Percentiles rank a stretch among this genome's conserved stretches.
These are phyloP conservation scores for Eretmochelys imbricata DNA, from an alignment of 2,113 vertebrate species.

Conservation along the genomic window DNA sequence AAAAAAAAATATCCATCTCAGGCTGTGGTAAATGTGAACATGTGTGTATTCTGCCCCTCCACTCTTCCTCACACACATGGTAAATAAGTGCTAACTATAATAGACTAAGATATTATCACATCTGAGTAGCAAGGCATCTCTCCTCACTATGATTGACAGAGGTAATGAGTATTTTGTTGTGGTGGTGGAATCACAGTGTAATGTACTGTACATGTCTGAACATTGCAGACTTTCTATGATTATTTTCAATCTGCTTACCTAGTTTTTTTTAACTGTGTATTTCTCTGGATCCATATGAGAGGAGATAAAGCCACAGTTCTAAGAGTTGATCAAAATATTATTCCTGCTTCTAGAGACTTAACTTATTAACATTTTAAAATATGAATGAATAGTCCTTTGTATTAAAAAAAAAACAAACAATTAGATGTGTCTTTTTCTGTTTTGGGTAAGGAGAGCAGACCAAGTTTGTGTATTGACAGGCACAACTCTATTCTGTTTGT, in stretches of 20 bases:
- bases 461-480: background rate
- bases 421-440: background rate
- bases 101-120: background rate
- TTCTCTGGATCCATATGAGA: background rate
- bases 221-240: background rate
- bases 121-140: background rate
- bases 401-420: background rate
- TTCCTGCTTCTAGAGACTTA: background rate
- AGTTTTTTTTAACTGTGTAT: background rate
- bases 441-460: slow-evolving; percentile 2
- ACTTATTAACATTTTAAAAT: background rate
- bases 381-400: background rate
- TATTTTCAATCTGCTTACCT: background rate
- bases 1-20: background rate
- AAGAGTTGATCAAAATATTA: background rate
- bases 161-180: background rate
- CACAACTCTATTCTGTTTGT: background rate
- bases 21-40: background rate
- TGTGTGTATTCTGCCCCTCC: background rate
- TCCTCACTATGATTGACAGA: background rate
- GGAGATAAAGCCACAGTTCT: background rate
- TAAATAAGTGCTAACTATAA: background rate
- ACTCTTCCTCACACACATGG: background rate
- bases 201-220: accelerated
- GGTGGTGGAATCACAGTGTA: background rate